Conservation (phyloP, 2,797 vertebrate species). For the Enteromius mattozi region DNA sequence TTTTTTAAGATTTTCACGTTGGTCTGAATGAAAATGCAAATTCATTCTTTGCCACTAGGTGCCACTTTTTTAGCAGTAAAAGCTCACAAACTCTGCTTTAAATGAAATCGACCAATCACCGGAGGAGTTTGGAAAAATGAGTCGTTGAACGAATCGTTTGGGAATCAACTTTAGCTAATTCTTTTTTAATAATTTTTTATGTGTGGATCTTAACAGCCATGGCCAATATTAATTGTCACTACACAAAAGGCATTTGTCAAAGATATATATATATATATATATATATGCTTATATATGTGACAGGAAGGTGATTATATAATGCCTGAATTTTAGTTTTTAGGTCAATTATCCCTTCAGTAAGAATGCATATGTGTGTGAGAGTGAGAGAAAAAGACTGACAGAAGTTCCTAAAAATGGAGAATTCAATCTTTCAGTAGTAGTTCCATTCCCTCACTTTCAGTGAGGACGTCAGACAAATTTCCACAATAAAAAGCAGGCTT, state of each 20-base stretch:
- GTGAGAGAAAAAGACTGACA: neutral
- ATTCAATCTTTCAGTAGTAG: slow-evolving; percentile 18
- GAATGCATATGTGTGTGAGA: slow-evolving; percentile 9
- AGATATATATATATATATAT: neutral
- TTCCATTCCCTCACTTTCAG: slow-evolving; percentile 44
- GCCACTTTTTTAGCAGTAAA: too few species aligned
- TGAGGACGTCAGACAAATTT: slow-evolving; percentile 54
- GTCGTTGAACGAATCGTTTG: too few species aligned
- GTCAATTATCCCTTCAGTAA: neutral
- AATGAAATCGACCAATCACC: too few species aligned
- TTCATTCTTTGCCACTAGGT: too few species aligned
- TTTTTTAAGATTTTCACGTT: too few species aligned
- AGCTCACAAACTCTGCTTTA: too few species aligned
- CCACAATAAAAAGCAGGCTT: slow-evolving; percentile 47
- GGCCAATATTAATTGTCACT: neutral
- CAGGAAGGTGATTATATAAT: neutral
- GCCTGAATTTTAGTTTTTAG: neutral
- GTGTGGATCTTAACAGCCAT: neutral
- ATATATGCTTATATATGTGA: too few species aligned
- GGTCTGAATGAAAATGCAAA: too few species aligned
- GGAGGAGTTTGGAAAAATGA: too few species aligned
- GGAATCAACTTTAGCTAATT: too few species aligned
- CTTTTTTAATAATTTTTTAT: neutral
- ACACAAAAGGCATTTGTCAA: neutral
- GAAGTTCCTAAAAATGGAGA: slow-evolving; percentile 22